Evolutionary conservation across 2,888 invertebrate genomes (phyloP).

Genomic region (Calameuta filiformis): DNA sequence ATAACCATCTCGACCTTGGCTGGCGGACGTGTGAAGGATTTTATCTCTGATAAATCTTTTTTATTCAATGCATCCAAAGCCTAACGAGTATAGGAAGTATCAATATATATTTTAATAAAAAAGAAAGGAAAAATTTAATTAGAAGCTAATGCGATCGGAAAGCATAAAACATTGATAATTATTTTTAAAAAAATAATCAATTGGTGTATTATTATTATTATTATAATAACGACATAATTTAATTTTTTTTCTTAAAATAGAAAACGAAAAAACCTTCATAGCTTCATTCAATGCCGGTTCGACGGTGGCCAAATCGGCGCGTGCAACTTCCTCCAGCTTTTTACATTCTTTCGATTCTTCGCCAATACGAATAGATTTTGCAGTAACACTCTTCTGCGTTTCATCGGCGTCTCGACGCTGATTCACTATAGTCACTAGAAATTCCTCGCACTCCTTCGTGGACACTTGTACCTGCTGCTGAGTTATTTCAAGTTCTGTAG

Average conservation of each 20-base stretch:
- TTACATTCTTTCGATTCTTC: conserved; percentile 86
- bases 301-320: conserved; percentile 84
- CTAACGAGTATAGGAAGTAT: conserved; percentile 45
- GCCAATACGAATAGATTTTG: conserved; percentile 78
- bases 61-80: conserved; percentile 85
- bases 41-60: conserved; percentile 89
- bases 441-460: conserved; percentile 87
- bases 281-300: conserved; percentile 91
- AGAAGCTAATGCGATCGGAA: neutral
- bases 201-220: neutral
- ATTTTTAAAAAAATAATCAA: neutral
- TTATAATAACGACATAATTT: conserved; percentile 20
- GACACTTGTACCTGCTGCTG: conserved; percentile 80
- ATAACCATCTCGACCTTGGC: conserved; percentile 88
- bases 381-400: conserved; percentile 77
- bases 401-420: conserved; percentile 88
- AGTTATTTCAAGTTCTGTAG: conserved; percentile 82
- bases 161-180: neutral
- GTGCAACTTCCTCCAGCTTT: conserved; percentile 83
- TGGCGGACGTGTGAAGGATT: conserved; percentile 89
- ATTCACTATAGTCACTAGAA: conserved; percentile 82
- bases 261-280: conserved; percentile 66
- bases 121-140: neutral
- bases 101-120: conserved; percentile 1
- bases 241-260: neutral